Percentiles rank a stretch among this genome's conserved stretches.
Evolutionary conservation across 2,113 vertebrate species (phyloP).

Genomic region (Echinops telfairi): DNA sequence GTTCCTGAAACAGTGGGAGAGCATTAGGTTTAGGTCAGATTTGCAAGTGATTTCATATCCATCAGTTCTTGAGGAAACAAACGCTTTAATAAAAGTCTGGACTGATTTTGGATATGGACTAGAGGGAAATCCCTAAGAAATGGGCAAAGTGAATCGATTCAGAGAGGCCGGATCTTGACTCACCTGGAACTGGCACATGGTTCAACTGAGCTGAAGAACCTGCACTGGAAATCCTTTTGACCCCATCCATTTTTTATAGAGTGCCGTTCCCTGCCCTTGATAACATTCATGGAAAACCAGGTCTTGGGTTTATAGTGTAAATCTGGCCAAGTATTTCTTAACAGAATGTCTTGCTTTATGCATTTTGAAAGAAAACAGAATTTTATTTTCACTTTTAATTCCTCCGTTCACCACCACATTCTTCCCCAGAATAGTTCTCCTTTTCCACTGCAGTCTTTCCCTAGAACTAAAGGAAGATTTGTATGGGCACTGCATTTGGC

Average conservation of each 20-base stretch:
- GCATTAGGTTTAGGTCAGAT: not conserved
- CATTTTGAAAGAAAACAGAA: constrained; percentile 55
- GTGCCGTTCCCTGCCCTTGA: not conserved
- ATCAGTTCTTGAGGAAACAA: not conserved
- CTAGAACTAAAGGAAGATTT: not conserved
- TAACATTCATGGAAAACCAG: constrained; percentile 6
- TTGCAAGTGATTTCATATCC: not conserved
- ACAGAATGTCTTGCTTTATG: constrained; percentile 27
- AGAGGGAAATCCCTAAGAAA: not conserved
- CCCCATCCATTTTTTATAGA: not conserved
- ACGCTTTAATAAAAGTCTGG: not conserved
- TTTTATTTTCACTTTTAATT: constrained; percentile 14
- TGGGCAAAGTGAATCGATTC: not conserved
- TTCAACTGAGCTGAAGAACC: not conserved
- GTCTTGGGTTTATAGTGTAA: constrained; percentile 18
- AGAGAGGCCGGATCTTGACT: not conserved
- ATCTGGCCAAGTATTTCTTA: not conserved
- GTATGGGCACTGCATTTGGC: constrained; percentile 39
- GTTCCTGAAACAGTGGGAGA: not conserved
- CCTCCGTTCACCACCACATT: not conserved
- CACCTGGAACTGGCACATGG: not conserved
- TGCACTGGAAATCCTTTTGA: not conserved
- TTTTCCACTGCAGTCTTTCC: not conserved
- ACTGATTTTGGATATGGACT: not conserved
- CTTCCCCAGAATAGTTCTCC: not conserved